Percentiles rank a stretch among this genome's conserved stretches.
phyloP scores from a whole-genome alignment of 1,140 invertebrate species.

The Ceratitis capitata region DNA sequence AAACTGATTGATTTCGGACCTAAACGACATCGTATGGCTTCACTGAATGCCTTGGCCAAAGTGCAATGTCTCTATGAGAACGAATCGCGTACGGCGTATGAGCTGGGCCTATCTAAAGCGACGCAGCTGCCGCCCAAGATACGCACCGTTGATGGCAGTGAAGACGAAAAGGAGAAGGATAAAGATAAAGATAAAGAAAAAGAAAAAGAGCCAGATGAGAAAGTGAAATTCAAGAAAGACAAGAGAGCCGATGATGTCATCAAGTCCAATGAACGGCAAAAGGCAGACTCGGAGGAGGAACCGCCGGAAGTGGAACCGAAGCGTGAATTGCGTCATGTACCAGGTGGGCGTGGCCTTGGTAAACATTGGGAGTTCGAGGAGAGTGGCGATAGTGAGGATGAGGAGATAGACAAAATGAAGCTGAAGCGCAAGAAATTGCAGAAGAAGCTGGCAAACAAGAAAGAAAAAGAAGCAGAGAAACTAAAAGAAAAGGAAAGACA shows the following conservation, averaged over 20 bases:
- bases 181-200: conserved; percentile 39
- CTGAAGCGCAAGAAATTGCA: conserved; percentile 53
- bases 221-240: conserved; percentile 39
- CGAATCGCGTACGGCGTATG: conserved; percentile 78
- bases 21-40: conserved; percentile 85
- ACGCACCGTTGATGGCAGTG: conserved; percentile 56
- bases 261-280: conserved; percentile 62
- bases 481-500: conserved; percentile 41
- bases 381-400: conserved; percentile 65
- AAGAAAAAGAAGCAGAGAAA: conserved; percentile 42
- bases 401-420: conserved; percentile 56
- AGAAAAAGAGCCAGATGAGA: conserved; percentile 39
- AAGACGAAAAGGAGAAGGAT: conserved; percentile 49
- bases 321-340: conserved; percentile 75
- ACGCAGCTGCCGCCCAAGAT: conserved; percentile 59
- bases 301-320: conserved; percentile 63
- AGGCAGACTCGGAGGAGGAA: conserved; percentile 48
- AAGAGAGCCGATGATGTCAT: conserved; percentile 46
- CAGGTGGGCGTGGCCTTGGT: conserved; percentile 78
- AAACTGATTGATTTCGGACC: conserved; percentile 68
- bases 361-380: conserved; percentile 82
- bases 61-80: conserved; percentile 92
- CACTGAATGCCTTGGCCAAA: conserved; percentile 89
- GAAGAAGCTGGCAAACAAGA: conserved; percentile 50
- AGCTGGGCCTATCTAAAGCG: conserved; percentile 67